Conservation (phyloP, 1,140 invertebrate genomes). For the Achroia grisella region DNA sequence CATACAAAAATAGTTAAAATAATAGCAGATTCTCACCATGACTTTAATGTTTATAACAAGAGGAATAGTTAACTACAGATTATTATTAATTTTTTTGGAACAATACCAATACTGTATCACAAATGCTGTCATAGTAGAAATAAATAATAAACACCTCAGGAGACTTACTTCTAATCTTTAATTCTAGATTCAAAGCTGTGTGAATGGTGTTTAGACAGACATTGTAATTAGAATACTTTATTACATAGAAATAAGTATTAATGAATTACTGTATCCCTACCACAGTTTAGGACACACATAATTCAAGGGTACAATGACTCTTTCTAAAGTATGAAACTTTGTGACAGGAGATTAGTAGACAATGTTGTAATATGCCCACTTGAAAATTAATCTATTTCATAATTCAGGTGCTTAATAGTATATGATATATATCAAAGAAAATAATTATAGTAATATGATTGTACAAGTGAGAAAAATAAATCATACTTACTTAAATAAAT, state of each 20-base stretch:
- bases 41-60: constrained; percentile 4
- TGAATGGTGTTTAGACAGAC: neutral
- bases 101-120: constrained; percentile 16
- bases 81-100: constrained; percentile 3
- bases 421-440: too few species aligned
- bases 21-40: constrained; percentile 42
- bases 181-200: neutral
- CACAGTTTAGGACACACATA: neutral
- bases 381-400: too few species aligned
- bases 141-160: constrained; percentile 14
- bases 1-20: constrained; percentile 62
- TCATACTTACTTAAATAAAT: neutral
- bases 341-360: constrained; percentile 2
- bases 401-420: too few species aligned
- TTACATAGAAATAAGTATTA: neutral
- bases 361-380: neutral
- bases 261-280: neutral
- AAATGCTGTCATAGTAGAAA: constrained; percentile 13
- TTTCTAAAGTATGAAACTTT: neutral
- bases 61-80: constrained; percentile 7
- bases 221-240: neutral
- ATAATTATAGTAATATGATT: too few species aligned
- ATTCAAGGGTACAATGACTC: neutral
- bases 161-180: constrained; percentile 7
- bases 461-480: neutral